Base-by-base conservation (phyloP, 1,140 invertebrate species). In the Sinonovacula constricta region DNA sequence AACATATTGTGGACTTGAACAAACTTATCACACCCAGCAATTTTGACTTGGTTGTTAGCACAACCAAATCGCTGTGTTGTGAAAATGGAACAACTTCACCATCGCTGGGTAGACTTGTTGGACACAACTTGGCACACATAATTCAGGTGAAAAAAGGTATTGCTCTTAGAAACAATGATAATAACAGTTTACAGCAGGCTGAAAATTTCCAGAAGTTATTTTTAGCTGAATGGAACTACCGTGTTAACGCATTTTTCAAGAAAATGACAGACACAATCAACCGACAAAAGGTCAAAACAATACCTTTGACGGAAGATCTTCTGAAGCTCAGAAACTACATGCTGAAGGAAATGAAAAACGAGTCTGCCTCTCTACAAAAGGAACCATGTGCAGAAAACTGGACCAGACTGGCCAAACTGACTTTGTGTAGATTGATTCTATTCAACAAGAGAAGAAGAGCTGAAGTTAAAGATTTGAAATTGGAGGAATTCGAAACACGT, bases 221-320 rank as follows among this genome's bases (percentile, higher is more conserved):
- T 56, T 24, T 5, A 54, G 3, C n/a, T 1, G 62, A 75, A 45
- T 75, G 72, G 59, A 65, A 31, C 36, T 75, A 7, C 62, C 51
- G 60, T 31, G 62, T 75, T 1, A 75, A 75, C 26, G 2, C 39
- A 30, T 18, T 33, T 56, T 65, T n/a, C n/a, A 53, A 18, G 0
- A 66, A 75, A 49, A 75, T 1, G 18, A 26, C 3, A 3, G 53
- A 65, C 33, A 65, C 3, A 22, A 59, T 56, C 18, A 72, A 72
- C 18, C 34, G 56, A 26, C 26, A 72, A 18, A 59, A 60, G 28
- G 12, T 60, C 18, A 53, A 60, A 34, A 62, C 53, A 30, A 72
- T 72, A 26, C 69, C 69, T 30, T 45, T 72, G 26, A 72, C 57
- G 14, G 59, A 72, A 62, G 69, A 72, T 60, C 56, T 72, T 22